These are phyloP conservation scores for Isaurus tuberculatus DNA, from an alignment of 92 coral and sea anemone genomes.

Conservation along the genomic window DNA sequence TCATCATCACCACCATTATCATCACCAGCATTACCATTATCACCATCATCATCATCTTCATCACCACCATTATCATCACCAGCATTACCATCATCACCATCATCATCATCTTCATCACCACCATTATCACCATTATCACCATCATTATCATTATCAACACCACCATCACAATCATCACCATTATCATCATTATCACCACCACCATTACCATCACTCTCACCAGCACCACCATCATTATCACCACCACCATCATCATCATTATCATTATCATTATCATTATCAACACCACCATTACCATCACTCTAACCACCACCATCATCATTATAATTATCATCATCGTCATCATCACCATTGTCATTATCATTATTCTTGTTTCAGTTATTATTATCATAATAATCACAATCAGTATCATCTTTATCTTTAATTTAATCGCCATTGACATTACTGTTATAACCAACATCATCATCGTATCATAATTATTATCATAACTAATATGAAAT, in stretches of 20 bases:
- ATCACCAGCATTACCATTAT: not conserved
- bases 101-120: too few relatives aligned
- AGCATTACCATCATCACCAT: too few relatives aligned
- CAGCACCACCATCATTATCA: not conserved
- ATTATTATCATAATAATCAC: too few relatives aligned
- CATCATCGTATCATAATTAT: too few relatives aligned
- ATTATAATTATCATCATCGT: not conserved
- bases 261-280: not conserved
- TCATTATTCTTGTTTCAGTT: too few relatives aligned
- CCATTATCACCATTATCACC: too few relatives aligned
- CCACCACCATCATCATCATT: not conserved
- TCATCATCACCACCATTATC: not conserved
- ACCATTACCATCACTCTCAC: not conserved
- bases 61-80: not conserved
- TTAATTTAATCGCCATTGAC: too few relatives aligned
- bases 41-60: not conserved
- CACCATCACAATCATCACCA: not conserved
- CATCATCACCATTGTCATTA: not conserved
- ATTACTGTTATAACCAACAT: too few relatives aligned
- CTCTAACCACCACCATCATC: not conserved
- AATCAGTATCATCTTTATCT: too few relatives aligned
- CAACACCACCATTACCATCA: not conserved
- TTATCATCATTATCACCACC: not conserved
- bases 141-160: too few relatives aligned
- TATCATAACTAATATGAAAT: too few relatives aligned